Evolutionary conservation across 2,797 vertebrate species (phyloP).

Genomic region (Phoxinus dragarum): DNA sequence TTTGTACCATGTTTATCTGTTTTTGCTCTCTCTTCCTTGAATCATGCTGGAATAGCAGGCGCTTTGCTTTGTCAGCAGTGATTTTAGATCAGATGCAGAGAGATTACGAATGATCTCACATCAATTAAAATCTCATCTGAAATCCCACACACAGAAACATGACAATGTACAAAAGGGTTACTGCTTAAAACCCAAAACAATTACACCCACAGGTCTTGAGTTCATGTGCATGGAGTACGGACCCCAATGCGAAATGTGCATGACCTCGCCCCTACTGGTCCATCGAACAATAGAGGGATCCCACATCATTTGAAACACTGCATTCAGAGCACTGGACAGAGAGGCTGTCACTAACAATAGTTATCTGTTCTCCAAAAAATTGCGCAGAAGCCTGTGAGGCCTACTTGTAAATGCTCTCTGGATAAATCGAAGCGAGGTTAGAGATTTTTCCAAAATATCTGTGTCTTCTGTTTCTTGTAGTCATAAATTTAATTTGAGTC

Average conservation of each 20-base stretch:
- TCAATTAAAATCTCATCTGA: constrained; percentile 52
- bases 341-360: constrained; percentile 44
- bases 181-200: not conserved
- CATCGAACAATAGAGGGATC: constrained; percentile 48
- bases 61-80: constrained; percentile 11
- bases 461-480: constrained; percentile 3
- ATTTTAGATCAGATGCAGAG: constrained; percentile 42
- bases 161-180: constrained; percentile 54
- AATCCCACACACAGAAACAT: constrained; percentile 26
- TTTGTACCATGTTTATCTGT: constrained; percentile 64
- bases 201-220: not conserved
- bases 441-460: constrained; percentile 8
- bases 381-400: constrained; percentile 38
- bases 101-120: constrained; percentile 9
- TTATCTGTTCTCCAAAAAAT: constrained; percentile 49
- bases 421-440: constrained; percentile 13
- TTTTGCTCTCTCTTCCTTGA: constrained; percentile 8
- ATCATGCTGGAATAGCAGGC: constrained; percentile 47
- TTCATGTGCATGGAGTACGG: constrained; percentile 2
- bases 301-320: constrained; percentile 44
- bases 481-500: not conserved
- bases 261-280: constrained; percentile 13
- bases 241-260: constrained; percentile 18
- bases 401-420: constrained; percentile 32
- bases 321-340: constrained; percentile 42